phyloP scores from a whole-genome alignment of 2,113 vertebrate genomes.

The Hemichromis elongatus region DNA sequence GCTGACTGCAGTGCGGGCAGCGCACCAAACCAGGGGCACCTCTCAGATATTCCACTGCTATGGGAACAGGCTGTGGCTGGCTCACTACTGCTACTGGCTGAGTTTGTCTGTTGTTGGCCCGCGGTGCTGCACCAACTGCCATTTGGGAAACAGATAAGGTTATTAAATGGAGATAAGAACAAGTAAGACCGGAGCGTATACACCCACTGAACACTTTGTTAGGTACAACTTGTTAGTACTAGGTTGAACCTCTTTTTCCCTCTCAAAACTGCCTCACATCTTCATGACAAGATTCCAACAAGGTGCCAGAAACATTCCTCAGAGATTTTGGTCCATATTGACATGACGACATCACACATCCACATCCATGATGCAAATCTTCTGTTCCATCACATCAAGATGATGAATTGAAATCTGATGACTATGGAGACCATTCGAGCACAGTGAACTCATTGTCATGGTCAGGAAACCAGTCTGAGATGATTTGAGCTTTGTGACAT shows the following conservation, averaged over 20 bases:
- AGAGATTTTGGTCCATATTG: background rate
- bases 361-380: background rate
- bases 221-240: background rate
- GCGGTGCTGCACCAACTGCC: background rate
- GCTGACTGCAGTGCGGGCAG: slow-evolving; percentile 35
- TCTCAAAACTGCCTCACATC: background rate
- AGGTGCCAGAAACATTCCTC: background rate
- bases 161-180: background rate
- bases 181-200: background rate
- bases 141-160: background rate
- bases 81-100: background rate
- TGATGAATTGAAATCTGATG: background rate
- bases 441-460: background rate
- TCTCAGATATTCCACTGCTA: background rate
- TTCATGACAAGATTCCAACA: background rate
- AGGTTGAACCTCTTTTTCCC: background rate
- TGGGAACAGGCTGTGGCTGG: background rate
- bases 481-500: background rate
- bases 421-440: background rate
- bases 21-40: background rate
- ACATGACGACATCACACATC: background rate
- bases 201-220: background rate
- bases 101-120: background rate
- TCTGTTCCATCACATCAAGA: background rate
- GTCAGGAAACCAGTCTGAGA: background rate